A percentile compares a stretch with the other conserved stretches of the same genome.
These are phyloP conservation scores for Malacoctenus gilli DNA, from an alignment of 2,797 vertebrate genomes.

Conservation along the genomic window DNA sequence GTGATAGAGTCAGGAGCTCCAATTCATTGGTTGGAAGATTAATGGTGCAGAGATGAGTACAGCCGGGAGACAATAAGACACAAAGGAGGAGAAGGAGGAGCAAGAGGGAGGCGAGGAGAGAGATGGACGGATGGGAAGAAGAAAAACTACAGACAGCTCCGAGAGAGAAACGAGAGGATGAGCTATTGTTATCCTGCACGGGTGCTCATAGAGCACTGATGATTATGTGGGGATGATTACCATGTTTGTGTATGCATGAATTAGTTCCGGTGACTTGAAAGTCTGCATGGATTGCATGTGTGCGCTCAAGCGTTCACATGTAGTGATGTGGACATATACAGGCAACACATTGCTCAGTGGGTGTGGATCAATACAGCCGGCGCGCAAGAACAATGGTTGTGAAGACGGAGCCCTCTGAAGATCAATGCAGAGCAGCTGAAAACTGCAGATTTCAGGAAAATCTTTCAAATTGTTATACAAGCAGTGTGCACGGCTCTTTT, in stretches of 20 bases:
- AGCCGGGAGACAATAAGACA: slow-evolving; percentile 55
- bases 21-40: slow-evolving; percentile 77
- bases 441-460: too few relatives aligned
- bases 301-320: background rate
- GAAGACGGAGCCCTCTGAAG: too few relatives aligned
- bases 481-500: too few relatives aligned
- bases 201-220: slow-evolving; percentile 10
- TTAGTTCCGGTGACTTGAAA: background rate
- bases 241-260: too few relatives aligned
- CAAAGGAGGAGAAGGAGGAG: slow-evolving; percentile 25
- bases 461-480: too few relatives aligned
- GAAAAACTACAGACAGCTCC: slow-evolving; percentile 31
- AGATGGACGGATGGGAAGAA: slow-evolving; percentile 35
- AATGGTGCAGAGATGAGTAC: slow-evolving; percentile 67
- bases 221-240: slow-evolving; percentile 11
- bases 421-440: too few relatives aligned
- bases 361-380: slow-evolving; percentile 22
- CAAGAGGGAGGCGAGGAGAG: background rate
- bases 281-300: background rate
- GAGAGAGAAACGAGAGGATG: slow-evolving; percentile 13
- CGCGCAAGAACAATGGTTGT: too few relatives aligned
- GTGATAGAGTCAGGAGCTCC: slow-evolving; percentile 75
- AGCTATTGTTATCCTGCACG: slow-evolving; percentile 25
- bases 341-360: slow-evolving; percentile 14
- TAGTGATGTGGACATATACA: too few relatives aligned